Conservation (phyloP, 2,888 invertebrate genomes). For the Heliothis peltigera region DNA sequence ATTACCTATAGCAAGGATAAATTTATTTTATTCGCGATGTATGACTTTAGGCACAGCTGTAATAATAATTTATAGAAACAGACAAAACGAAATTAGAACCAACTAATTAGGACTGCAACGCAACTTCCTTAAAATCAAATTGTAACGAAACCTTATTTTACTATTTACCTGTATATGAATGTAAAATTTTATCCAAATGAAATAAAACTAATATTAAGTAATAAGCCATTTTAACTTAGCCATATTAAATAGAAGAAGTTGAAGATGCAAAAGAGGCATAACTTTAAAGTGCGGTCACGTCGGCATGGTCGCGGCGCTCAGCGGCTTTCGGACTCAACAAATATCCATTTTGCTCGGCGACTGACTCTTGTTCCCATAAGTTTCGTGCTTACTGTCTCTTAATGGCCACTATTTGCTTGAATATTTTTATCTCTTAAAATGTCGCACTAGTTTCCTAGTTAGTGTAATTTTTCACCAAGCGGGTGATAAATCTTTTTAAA, state of each 20-base stretch:
- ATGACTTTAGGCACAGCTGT: no score
- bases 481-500: constrained; percentile 16
- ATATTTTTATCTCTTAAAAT: constrained; percentile 46
- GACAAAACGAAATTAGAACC: no score
- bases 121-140: no score
- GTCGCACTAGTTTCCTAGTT: constrained; percentile 29
- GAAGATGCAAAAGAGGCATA: constrained; percentile 52
- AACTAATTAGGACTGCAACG: no score
- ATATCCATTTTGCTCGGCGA: constrained; percentile 72
- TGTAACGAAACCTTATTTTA: constrained; percentile 4
- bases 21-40: no score
- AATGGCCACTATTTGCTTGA: constrained; percentile 55
- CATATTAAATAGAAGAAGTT: constrained; percentile 45
- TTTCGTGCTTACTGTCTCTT: constrained; percentile 61
- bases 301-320: constrained; percentile 54
- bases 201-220: constrained; percentile 32
- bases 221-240: constrained; percentile 35
- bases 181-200: constrained; percentile 7
- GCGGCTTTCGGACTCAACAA: constrained; percentile 69
- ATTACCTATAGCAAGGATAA: no score
- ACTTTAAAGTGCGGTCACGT: constrained; percentile 73
- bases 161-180: constrained; percentile 13
- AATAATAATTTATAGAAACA: no score
- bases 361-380: constrained; percentile 61
- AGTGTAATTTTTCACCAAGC: constrained; percentile 28